phyloP scores from a whole-genome alignment of 2,113 vertebrate species.

The Odocoileus hemionus region DNA sequence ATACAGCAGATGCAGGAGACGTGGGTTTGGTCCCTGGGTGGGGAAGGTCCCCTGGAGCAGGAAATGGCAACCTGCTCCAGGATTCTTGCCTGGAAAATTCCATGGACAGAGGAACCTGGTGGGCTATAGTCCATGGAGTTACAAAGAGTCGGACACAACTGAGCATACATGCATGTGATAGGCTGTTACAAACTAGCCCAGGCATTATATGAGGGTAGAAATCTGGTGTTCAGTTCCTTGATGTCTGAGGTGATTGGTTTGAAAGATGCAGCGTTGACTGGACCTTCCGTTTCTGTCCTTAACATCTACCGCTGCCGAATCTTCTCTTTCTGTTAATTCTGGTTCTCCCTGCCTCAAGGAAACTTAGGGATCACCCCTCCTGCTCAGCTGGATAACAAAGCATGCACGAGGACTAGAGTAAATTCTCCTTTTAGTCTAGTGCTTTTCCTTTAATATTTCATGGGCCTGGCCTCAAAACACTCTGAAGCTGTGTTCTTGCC shows the following conservation, averaged over 20 bases:
- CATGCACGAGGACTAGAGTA: neutral
- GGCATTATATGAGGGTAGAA: neutral
- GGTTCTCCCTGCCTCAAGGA: neutral
- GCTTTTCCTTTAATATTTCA: neutral
- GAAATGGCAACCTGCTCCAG: neutral
- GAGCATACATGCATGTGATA: neutral
- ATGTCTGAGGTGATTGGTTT: neutral
- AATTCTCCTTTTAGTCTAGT: neutral
- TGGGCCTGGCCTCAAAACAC: neutral
- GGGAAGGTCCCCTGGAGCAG: no score
- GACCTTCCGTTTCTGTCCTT: neutral
- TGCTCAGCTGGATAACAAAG: neutral
- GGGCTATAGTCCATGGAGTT: neutral
- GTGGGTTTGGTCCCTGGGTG: neutral
- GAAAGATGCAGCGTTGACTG: neutral
- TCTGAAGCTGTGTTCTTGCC: neutral
- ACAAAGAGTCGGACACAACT: neutral
- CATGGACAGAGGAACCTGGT: neutral
- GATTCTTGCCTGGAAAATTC: neutral
- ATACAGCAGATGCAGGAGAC: neutral
- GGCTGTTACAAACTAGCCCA: neutral
- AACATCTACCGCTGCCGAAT: neutral
- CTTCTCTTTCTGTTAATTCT: neutral
- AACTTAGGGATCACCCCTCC: neutral
- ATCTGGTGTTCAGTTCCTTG: neutral